A percentile compares a stretch with the other conserved stretches of the same genome.
Conservation (phyloP, 2,888 invertebrate genomes). For the Hemithea aestivaria region DNA sequence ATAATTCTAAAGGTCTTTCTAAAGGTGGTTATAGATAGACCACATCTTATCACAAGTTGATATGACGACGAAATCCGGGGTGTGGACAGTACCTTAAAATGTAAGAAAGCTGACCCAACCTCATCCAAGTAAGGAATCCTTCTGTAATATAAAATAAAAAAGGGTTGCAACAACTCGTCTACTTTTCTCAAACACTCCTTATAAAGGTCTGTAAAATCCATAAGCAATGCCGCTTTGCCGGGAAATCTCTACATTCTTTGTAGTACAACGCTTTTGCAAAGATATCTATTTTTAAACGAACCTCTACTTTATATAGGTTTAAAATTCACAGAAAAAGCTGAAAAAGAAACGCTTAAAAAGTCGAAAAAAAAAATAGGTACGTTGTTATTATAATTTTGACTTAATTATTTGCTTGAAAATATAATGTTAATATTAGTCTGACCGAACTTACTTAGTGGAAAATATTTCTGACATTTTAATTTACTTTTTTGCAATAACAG, state of each 20-base stretch:
- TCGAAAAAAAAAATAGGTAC: no score
- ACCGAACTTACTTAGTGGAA: no score
- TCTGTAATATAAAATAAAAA: conserved; percentile 66
- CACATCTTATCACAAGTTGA: conserved; percentile 11
- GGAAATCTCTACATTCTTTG: conserved; percentile 45
- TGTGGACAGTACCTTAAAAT: conserved; percentile 26
- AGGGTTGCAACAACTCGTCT: conserved; percentile 36
- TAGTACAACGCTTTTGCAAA: conserved; percentile 4
- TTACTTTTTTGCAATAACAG: no score
- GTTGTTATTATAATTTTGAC: no score
- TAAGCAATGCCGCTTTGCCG: conserved; percentile 55
- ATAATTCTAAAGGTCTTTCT: conserved; percentile 14
- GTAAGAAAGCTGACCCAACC: conserved; percentile 52
- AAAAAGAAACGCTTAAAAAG: no score
- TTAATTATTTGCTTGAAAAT: no score
- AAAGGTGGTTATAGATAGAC: conserved; percentile 19
- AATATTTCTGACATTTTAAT: no score
- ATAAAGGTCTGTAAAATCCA: conserved; percentile 48
- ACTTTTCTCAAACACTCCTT: conserved; percentile 66
- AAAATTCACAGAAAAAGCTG: no score
- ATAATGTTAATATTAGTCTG: no score
- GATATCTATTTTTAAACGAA: not conserved
- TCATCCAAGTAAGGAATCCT: conserved; percentile 57
- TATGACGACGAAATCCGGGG: conserved; percentile 17
- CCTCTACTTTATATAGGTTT: not conserved